phyloP scores from a whole-genome alignment of 2,113 vertebrate genomes.

The Typhlomys cinereus region DNA sequence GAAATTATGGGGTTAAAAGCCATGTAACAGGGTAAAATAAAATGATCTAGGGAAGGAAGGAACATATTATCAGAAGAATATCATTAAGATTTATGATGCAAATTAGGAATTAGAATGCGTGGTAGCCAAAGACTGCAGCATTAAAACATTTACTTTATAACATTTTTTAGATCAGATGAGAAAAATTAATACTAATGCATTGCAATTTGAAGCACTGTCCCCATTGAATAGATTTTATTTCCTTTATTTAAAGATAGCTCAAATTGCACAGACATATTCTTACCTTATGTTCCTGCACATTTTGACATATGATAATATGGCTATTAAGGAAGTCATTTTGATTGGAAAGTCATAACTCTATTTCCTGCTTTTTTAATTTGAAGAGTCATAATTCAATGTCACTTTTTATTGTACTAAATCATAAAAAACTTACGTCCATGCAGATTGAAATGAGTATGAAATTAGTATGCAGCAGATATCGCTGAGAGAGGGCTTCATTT shows the following conservation, averaged over 20 bases:
- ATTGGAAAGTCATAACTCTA: constrained; percentile 61
- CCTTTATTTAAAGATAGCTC: constrained; percentile 30
- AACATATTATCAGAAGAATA: constrained; percentile 33
- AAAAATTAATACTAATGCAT: constrained; percentile 29
- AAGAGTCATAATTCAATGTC: constrained; percentile 50
- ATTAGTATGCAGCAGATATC: neutral
- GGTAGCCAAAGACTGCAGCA: neutral
- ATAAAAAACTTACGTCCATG: constrained; percentile 62
- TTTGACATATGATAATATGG: constrained; percentile 32
- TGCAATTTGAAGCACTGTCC: constrained; percentile 36
- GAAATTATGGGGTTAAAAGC: neutral
- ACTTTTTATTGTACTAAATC: constrained; percentile 51
- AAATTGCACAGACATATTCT: constrained; percentile 13
- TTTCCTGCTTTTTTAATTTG: constrained; percentile 59
- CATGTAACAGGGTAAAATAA: neutral
- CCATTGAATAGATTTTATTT: constrained; percentile 52
- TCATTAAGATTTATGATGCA: neutral
- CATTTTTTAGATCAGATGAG: constrained; percentile 48
- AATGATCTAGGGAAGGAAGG: neutral
- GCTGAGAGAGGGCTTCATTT: constrained; percentile 46
- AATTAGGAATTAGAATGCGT: constrained; percentile 5
- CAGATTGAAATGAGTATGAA: constrained; percentile 64
- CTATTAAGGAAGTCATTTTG: constrained; percentile 48
- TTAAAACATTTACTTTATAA: constrained; percentile 43
- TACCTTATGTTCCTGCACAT: constrained; percentile 52